A percentile compares a stretch with the other conserved stretches of the same genome.
Conservation (phyloP, 2,113 vertebrate genomes). For the Leptobrachium leishanense region DNA sequence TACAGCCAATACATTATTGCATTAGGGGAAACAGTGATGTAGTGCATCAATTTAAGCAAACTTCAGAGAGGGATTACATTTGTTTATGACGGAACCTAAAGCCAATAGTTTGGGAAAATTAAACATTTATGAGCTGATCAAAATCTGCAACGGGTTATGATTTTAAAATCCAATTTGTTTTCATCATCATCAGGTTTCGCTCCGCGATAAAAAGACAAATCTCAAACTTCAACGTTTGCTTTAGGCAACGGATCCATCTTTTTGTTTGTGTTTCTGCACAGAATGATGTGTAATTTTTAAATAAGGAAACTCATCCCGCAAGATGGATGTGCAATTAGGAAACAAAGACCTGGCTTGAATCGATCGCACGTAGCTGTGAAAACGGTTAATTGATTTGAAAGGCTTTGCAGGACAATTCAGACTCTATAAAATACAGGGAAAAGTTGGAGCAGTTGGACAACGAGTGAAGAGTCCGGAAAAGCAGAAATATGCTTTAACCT, state of each 20-base stretch:
- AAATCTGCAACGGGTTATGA: slow-evolving; percentile 47
- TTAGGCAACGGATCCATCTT: slow-evolving; percentile 6
- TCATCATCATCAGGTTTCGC: slow-evolving; percentile 17
- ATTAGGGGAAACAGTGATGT: slow-evolving; percentile 50
- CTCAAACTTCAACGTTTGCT: slow-evolving; percentile 2
- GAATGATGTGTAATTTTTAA: not conserved
- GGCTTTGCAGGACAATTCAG: not conserved
- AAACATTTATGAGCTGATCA: slow-evolving; percentile 45
- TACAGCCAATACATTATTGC: slow-evolving; percentile 49
- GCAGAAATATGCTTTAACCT: no score
- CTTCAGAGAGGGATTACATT: slow-evolving; percentile 42
- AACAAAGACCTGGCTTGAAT: not conserved
- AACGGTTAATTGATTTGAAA: not conserved
- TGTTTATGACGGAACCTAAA: slow-evolving; percentile 44
- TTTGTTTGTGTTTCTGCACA: not conserved
- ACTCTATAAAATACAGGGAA: no score
- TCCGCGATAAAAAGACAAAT: slow-evolving; percentile 47
- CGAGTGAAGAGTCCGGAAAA: no score
- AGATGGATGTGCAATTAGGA: not conserved
- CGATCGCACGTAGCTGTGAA: not conserved
- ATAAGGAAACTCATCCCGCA: not conserved
- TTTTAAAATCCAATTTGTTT: slow-evolving; percentile 51
- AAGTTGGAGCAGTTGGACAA: no score
- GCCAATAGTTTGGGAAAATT: slow-evolving; percentile 45
- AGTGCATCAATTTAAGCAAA: slow-evolving; percentile 52